A percentile compares a stretch with the other conserved stretches of the same genome.
phyloP scores from a whole-genome alignment of 2,888 invertebrate species.

The Leistus spinibarbis region DNA sequence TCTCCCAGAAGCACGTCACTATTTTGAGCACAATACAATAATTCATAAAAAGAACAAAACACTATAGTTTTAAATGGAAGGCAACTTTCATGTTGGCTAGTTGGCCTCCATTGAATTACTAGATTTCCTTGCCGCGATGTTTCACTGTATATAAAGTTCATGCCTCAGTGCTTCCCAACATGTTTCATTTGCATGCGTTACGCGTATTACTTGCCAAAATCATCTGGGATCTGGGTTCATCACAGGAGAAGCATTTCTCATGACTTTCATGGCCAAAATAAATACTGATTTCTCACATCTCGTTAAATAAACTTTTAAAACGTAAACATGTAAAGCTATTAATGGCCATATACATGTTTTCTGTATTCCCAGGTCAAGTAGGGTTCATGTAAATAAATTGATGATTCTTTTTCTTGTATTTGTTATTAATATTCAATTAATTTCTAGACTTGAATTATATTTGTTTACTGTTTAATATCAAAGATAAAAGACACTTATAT shows the following conservation, averaged over 20 bases:
- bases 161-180: conserved; percentile 28
- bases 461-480: too few species aligned
- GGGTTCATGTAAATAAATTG: too few species aligned
- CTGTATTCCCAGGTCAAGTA: too few species aligned
- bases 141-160: conserved; percentile 32
- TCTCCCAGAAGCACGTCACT: background rate
- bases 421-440: too few species aligned
- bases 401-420: too few species aligned
- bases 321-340: too few species aligned
- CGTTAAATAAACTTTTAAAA: too few species aligned
- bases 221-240: too few species aligned
- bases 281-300: background rate
- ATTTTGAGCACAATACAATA: background rate
- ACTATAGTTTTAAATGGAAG: background rate
- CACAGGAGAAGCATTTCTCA: background rate
- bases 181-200: background rate
- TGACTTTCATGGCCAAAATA: background rate
- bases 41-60: background rate
- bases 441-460: too few species aligned
- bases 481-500: too few species aligned
- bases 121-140: conserved; percentile 33
- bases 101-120: conserved; percentile 36
- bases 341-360: too few species aligned
- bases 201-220: background rate
- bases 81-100: conserved; percentile 30